Evolutionary conservation across 2,888 invertebrate species (phyloP), one percentile per base, ranked within the genome.

Genomic region (Craniophora ligustri): DNA sequence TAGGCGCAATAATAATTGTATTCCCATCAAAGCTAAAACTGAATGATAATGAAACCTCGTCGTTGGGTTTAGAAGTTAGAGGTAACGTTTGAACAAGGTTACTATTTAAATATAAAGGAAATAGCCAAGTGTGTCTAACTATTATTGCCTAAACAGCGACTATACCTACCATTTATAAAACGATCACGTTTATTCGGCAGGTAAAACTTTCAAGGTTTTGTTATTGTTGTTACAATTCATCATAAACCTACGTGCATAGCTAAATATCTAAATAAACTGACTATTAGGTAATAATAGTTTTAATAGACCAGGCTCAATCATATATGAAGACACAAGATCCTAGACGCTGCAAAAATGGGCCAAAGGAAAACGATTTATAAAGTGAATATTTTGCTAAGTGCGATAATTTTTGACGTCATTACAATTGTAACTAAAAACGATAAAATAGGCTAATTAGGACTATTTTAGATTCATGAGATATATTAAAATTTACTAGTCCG

Each of bases 141-240:
- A 21, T 61, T 53, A 57, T 56, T 61, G 44, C 64, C 53, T 50
- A 59, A 69, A 64, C 56, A 41, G 40, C 26, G 23, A 47, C 38
- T 41, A 19, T 8, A 13, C 34, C 11, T 39, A 35, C 13, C 34
- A 71, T 68, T 68, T 59, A 61, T 49, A 72, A 69, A 54, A 64
- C 35, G 42, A 26, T 64, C 65, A 72, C 70, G 65, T 71, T 58
- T 67, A 48, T 65, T 66, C 50, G 49, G 36, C 54, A 51, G 38
- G 40, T 53, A 46, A 34, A 39, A 31, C 21, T 50, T 60, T 66
- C 71, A 72, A 67, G 69, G 71, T 38, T 40, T 23, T 32, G 19
- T 60, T 38, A 39, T 39, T 46, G 51, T 30, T 57, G 53, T n/a
- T n/a, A n/a, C 32, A 39, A 39, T 51, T 34, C 48, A 57, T 53